Evolutionary conservation across 1,140 invertebrate species (phyloP).

Genomic region (Manduca sexta): DNA sequence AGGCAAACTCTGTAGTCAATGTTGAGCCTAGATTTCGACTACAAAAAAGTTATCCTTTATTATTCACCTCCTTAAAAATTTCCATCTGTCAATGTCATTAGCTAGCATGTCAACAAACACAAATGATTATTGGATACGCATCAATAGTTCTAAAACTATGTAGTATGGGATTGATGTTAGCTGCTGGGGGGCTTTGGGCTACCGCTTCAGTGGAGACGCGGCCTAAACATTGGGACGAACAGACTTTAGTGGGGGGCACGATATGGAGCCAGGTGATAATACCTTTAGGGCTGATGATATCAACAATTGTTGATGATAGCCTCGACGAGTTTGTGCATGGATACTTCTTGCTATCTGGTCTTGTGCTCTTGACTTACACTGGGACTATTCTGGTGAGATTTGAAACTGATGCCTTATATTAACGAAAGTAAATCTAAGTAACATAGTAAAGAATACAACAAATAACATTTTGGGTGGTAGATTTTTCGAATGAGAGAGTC

Average conservation of each 20-base stretch:
- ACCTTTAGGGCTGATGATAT: conserved; percentile 45
- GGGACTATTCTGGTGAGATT: conserved; percentile 37
- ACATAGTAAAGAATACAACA: too few relatives aligned
- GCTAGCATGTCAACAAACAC: too few relatives aligned
- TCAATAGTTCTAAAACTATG: conserved; percentile 34
- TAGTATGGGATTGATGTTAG: conserved; percentile 32
- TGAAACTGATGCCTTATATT: background rate
- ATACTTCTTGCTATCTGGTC: conserved; percentile 36
- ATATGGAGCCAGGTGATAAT: conserved; percentile 53
- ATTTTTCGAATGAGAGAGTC: too few relatives aligned
- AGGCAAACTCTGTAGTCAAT: too few relatives aligned
- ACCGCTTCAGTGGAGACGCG: conserved; percentile 27
- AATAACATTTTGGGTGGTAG: too few relatives aligned
- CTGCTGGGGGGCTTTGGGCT: conserved; percentile 37
- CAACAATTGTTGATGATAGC: conserved; percentile 31
- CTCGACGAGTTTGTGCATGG: conserved; percentile 33
- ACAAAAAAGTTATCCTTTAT: too few relatives aligned
- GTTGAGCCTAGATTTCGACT: too few relatives aligned
- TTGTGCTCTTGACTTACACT: conserved; percentile 25
- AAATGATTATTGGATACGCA: conserved; percentile 19
- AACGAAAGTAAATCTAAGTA: too few relatives aligned
- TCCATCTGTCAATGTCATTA: too few relatives aligned
- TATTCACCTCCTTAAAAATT: too few relatives aligned
- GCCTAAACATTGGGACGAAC: conserved; percentile 40
- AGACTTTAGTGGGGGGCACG: conserved; percentile 43